Percentiles rank a stretch among this genome's conserved stretches.
phyloP scores from a whole-genome alignment of 2,113 vertebrate genomes.

The Sinosuthora webbiana region DNA sequence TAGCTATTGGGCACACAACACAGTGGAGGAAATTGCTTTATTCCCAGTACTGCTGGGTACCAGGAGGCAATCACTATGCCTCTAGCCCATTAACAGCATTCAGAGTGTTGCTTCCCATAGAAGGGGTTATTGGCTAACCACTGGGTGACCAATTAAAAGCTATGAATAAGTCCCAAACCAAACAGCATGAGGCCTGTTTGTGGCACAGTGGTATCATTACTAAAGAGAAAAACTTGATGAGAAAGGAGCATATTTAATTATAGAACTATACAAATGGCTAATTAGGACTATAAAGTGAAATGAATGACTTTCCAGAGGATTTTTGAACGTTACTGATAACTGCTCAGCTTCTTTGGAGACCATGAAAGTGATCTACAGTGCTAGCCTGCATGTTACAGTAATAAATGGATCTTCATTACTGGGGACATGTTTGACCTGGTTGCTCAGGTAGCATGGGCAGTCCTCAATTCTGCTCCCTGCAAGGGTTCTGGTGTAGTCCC shows the following conservation, averaged over 20 bases:
- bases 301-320: slow-evolving; percentile 85
- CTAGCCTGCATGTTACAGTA: slow-evolving; percentile 64
- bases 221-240: slow-evolving; percentile 89
- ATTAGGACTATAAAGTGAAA: slow-evolving; percentile 88
- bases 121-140: slow-evolving; percentile 90
- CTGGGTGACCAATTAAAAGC: slow-evolving; percentile 90
- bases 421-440: slow-evolving; percentile 79
- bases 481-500: slow-evolving; percentile 73
- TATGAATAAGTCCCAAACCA: slow-evolving; percentile 88
- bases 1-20: slow-evolving; percentile 87
- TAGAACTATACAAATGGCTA: slow-evolving; percentile 88
- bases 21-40: slow-evolving; percentile 89
- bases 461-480: slow-evolving; percentile 73
- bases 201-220: slow-evolving; percentile 88
- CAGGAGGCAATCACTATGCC: slow-evolving; percentile 86
- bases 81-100: slow-evolving; percentile 86
- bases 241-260: slow-evolving; percentile 90
- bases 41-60: slow-evolving; percentile 87
- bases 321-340: slow-evolving; percentile 84
- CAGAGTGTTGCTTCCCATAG: slow-evolving; percentile 84
- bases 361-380: slow-evolving; percentile 79
- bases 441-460: slow-evolving; percentile 83
- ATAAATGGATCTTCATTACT: slow-evolving; percentile 80
- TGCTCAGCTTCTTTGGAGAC: slow-evolving; percentile 80
- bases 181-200: slow-evolving; percentile 87